Conservation (phyloP, 2,113 vertebrate genomes). For the Cynopterus brachyotis region DNA sequence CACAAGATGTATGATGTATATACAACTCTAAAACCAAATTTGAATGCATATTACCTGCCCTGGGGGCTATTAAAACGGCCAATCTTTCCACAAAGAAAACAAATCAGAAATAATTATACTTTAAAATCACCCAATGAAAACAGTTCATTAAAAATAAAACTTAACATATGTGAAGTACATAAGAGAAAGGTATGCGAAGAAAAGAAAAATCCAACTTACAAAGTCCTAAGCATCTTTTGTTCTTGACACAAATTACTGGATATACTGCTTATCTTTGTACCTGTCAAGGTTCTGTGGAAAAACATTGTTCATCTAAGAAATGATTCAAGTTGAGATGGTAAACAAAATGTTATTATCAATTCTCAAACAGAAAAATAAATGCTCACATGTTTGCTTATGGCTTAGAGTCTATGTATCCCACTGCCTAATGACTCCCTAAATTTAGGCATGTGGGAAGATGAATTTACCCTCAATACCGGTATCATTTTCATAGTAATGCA, state of each 20-base stretch:
- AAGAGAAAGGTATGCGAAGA: not conserved
- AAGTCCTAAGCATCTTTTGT: slow-evolving; percentile 91
- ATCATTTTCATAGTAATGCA: not conserved
- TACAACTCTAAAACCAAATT: not conserved
- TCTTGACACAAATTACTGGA: slow-evolving; percentile 92
- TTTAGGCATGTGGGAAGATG: not conserved
- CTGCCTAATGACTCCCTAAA: not conserved
- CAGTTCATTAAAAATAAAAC: slow-evolving; percentile 2
- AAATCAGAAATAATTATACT: not conserved
- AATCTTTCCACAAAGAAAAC: not conserved
- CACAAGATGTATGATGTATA: not conserved
- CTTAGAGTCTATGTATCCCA: not conserved
- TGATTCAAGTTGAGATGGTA: not conserved
- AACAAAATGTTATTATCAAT: not conserved
- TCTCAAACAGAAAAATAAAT: not conserved
- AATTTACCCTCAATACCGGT: not conserved
- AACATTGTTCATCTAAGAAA: slow-evolving; percentile 47
- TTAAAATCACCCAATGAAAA: not conserved
- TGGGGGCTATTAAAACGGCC: not conserved
- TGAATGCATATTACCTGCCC: not conserved
- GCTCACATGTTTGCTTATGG: not conserved
- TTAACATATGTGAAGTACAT: not conserved
- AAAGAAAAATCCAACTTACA: slow-evolving; percentile 87
- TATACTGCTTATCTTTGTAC: slow-evolving; percentile 93
- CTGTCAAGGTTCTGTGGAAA: slow-evolving; percentile 91